Base-by-base conservation (phyloP, 2,888 invertebrate species). In the Plusia festucae region DNA sequence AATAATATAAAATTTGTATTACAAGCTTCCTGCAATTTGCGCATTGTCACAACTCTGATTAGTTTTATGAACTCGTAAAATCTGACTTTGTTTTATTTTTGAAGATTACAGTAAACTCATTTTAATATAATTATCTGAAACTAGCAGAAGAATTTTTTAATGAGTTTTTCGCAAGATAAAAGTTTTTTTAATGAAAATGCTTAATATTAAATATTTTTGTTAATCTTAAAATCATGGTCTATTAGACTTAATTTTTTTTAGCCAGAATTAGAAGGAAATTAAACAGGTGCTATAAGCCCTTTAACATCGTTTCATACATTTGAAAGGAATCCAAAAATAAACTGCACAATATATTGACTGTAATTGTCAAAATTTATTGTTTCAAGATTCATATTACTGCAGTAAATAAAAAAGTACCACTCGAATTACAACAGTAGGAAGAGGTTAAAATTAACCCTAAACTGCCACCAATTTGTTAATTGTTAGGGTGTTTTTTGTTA, bases 391-490 rank as follows among this genome's bases (percentile, higher is more conserved):
- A 85, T 79, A 88, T 92, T 92, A 92, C 92, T 68, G 83, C 86
- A 87, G 84, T 79, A 82, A 79, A 82, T 79, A 80, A 79, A 81
- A 85, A 85, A 85, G 24, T 49, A 86, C 79, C 78, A 81, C 84
- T 83, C 82, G 78, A 78, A 80, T 86, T 82, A 83, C 85, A 85
- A 83, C 83, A 82, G 83, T 83, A 89, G 91, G 90, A 91, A 92
- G 84, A 83, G 87, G 88, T 88, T 93, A 93, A 93, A 92, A 87
- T 92, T 93, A 94, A 92, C 93, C 92, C 91, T 86, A 88, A 90
- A 90, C 87, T 86, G 88, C 89, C 83, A 89, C 85, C 91, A 85
- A 93, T 94, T 94, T 93, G 94, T 93, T 94, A 94, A 94, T 94
- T 93, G 94, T 93, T 90, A 83, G 92, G 93, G 90, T 81, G 77